Evolutionary conservation across 2,113 vertebrate genomes (phyloP), one percentile per base, ranked within the genome.

Genomic region (Furnarius figulus): DNA sequence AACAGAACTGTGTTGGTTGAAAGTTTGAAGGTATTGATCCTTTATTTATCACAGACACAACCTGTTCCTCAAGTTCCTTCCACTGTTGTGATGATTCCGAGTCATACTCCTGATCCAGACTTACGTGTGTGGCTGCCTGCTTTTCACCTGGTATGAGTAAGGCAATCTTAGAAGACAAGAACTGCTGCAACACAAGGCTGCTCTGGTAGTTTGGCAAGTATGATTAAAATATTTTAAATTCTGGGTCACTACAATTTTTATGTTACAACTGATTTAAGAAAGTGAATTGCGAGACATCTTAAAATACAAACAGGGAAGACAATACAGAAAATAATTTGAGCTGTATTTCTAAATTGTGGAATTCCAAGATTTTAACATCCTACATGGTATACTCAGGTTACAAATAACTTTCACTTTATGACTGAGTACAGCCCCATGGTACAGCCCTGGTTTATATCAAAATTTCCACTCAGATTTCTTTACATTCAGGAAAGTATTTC

Each of bases 91-190:
- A 99, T n/a, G 98, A 98, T 22, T 99, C 99, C 1, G 95, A 98
- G 89, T 99, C 99, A 91, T 98, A 99, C 87, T 99, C 99, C 95
- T 99, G 99, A 96, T 99, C 99, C 94, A 99, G 97, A 73, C 99
- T 99, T 25, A 99, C 95, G 0, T 99, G 99, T 0, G 99, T 99
- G 61, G 99, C 99, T 44, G 99, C 99, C 95, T 99, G 99, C 93
- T 99, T 99, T 93, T 99, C 99, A 59, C 99, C 99, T 99, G 89
- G 12, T 33, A 78, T 1, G 17, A 96, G 31, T 76, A 80, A 90
- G 19, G 19, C 18, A 56, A 4, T 53, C 53, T 92, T 40, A 92
- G 50, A 46, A 82, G 13, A 37, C 0, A 0, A 35, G 20, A 78
- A 70, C 23, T 70, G 35, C 1, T 2, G 5, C 33, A 75, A 71